Evolutionary conservation across 2,113 vertebrate genomes (phyloP).

Genomic region (Pogona vitticeps): DNA sequence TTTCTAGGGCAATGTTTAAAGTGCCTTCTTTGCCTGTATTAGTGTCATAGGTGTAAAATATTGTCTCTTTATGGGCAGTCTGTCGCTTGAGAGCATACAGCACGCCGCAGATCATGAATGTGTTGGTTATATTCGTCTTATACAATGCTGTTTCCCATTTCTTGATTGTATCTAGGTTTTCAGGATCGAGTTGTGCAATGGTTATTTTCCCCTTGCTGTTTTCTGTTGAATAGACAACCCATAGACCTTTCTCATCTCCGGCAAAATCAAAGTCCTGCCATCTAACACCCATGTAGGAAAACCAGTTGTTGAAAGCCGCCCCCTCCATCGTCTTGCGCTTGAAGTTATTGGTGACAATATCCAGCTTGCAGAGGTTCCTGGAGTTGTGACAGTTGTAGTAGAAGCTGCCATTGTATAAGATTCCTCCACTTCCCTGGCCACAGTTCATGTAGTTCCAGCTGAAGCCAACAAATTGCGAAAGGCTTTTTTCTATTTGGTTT

Average conservation of each 20-base stretch:
- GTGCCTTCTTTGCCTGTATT: slow-evolving; percentile 67
- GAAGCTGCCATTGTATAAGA: slow-evolving; percentile 84
- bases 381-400: slow-evolving; percentile 88
- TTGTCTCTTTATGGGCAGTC: slow-evolving; percentile 70
- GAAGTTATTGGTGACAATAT: slow-evolving; percentile 79
- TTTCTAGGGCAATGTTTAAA: slow-evolving; percentile 73
- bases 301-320: slow-evolving; percentile 90
- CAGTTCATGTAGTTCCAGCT: slow-evolving; percentile 65
- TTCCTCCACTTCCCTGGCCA: slow-evolving; percentile 85
- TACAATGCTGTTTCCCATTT: slow-evolving; percentile 91
- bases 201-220: slow-evolving; percentile 89
- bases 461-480: slow-evolving; percentile 1
- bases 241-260: slow-evolving; percentile 88
- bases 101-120: slow-evolving; percentile 90
- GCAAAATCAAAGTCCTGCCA: slow-evolving; percentile 94
- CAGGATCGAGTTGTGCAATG: slow-evolving; percentile 85
- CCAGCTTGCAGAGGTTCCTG: slow-evolving; percentile 82
- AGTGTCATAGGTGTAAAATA: slow-evolving; percentile 88
- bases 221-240: slow-evolving; percentile 91
- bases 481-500: slow-evolving; percentile 10
- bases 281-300: slow-evolving; percentile 91
- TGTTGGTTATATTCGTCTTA: slow-evolving; percentile 87
- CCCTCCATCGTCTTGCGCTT: slow-evolving; percentile 81
- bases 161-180: slow-evolving; percentile 80
- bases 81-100: slow-evolving; percentile 92